Evolutionary conservation across 2,797 vertebrate species (phyloP).

Genomic region (Nyctalus aviator): DNA sequence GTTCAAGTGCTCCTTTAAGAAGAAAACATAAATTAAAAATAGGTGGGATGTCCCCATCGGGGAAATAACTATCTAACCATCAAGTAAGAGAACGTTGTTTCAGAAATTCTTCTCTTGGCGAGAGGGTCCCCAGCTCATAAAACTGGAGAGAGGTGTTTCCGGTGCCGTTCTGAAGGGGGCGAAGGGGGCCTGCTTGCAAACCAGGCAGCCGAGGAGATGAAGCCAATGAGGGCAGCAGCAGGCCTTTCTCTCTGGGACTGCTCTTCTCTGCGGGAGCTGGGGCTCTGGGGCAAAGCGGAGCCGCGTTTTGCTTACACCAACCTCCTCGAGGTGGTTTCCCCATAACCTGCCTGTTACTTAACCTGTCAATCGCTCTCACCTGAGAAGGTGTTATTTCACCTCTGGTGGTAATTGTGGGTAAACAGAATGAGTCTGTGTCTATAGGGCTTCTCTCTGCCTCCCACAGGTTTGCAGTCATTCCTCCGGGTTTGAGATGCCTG

Average conservation of each 20-base stretch:
- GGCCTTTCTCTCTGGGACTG: neutral
- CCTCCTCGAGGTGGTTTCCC: constrained; percentile 27
- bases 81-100: constrained; percentile 55
- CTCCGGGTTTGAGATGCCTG: neutral
- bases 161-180: neutral
- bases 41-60: neutral
- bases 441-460: neutral
- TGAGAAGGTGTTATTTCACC: constrained; percentile 78
- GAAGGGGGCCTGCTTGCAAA: neutral
- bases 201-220: neutral
- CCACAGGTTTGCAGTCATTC: neutral
- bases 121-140: neutral
- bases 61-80: neutral
- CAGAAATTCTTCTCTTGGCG: constrained; percentile 52
- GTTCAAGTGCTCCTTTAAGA: constrained; percentile 21
- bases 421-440: constrained; percentile 62
- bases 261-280: neutral
- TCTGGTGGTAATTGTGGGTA: constrained; percentile 75
- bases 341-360: constrained; percentile 41
- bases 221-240: neutral
- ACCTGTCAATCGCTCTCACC: constrained; percentile 66
- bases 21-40: neutral
- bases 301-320: neutral
- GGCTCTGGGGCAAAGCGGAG: neutral
- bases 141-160: constrained; percentile 19